These are phyloP conservation scores for Megatriorchis doriae DNA, from an alignment of 2,113 vertebrate species.

Conservation along the genomic window DNA sequence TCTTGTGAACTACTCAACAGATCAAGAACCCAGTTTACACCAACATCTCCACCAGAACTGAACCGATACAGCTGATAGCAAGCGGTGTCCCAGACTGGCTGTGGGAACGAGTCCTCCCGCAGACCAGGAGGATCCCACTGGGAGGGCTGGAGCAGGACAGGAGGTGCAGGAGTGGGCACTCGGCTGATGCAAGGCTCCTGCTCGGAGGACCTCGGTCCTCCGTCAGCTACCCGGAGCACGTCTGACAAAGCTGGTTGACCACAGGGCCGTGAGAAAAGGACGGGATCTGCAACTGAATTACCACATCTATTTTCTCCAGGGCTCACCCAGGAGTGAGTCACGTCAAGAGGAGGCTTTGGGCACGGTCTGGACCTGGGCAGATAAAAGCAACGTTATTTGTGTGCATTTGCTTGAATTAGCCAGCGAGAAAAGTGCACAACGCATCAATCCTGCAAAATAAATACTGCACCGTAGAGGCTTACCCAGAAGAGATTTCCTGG, in stretches of 20 bases:
- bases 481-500: background rate
- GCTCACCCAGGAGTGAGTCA: conserved; percentile 32
- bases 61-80: fast-evolving
- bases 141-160: background rate
- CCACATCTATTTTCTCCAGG: conserved; percentile 4
- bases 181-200: background rate
- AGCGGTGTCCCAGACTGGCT: fast-evolving
- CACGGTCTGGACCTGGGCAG: background rate
- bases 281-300: background rate
- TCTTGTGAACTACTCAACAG: background rate
- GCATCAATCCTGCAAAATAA: background rate
- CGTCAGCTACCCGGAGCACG: background rate
- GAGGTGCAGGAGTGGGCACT: background rate
- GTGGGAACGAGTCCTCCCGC: fast-evolving
- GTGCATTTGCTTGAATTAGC: background rate
- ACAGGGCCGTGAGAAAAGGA: conserved; percentile 26
- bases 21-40: background rate
- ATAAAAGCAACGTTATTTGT: background rate
- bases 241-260: background rate
- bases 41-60: background rate
- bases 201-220: background rate
- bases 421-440: background rate
- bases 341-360: background rate
- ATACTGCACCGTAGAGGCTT: fast-evolving
- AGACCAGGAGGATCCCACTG: background rate